A percentile compares a stretch with the other conserved stretches of the same genome.
Evolutionary conservation across 2,113 vertebrate species (phyloP).

Genomic region (Hemichromis elongatus): DNA sequence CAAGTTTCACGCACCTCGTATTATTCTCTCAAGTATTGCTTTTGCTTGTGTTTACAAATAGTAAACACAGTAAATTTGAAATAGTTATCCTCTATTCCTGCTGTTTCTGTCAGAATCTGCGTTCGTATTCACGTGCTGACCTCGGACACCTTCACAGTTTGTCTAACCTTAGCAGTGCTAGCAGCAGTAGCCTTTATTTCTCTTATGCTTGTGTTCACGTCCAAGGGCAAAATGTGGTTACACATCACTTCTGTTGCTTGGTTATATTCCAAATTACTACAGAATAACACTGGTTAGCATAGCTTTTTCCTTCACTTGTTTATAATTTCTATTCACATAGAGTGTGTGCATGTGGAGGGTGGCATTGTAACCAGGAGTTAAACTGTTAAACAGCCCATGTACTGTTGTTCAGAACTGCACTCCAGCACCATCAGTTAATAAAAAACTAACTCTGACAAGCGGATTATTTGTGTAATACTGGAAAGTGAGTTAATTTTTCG

Average conservation of each 20-base stretch:
- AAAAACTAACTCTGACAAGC: neutral
- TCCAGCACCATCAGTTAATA: neutral
- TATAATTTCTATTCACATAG: neutral
- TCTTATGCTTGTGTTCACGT: too few species aligned
- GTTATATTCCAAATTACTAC: neutral
- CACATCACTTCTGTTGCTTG: too few species aligned
- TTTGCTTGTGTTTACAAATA: neutral
- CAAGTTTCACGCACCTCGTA: neutral
- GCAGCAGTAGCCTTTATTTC: too few species aligned
- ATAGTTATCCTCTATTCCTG: accelerated
- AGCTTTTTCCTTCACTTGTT: neutral
- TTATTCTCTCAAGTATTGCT: neutral
- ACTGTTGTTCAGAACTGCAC: neutral
- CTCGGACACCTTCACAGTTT: neutral
- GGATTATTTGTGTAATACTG: neutral
- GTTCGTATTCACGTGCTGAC: neutral
- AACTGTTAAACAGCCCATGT: neutral
- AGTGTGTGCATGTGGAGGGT: neutral
- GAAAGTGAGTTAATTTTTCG: neutral
- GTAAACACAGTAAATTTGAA: neutral
- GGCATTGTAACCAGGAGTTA: neutral
- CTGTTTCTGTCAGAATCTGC: neutral
- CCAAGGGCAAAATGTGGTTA: too few species aligned
- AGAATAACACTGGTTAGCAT: neutral
- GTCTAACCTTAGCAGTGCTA: too few species aligned